These are phyloP conservation scores for Eretmocerus hayati DNA, from an alignment of 2,888 invertebrate genomes.

Conservation along the genomic window DNA sequence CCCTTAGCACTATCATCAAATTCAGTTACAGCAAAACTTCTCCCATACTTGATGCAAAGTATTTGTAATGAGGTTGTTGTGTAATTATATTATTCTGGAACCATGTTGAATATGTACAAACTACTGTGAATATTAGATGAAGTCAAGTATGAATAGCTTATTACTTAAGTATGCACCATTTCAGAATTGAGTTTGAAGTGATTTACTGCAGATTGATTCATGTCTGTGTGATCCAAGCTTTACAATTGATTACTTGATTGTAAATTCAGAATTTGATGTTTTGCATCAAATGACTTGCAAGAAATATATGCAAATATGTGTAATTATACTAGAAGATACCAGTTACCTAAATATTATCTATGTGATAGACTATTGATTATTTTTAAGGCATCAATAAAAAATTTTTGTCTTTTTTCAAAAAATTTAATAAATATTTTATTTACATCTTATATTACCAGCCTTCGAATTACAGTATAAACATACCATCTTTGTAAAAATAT, in stretches of 20 bases:
- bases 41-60: too few species aligned
- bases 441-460: slow-evolving; percentile 18
- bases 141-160: slow-evolving; percentile 4
- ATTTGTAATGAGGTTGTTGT: too few species aligned
- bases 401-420: background rate
- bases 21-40: too few species aligned
- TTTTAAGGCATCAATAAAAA: background rate
- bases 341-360: slow-evolving; percentile 17
- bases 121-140: slow-evolving; percentile 22
- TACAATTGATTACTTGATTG: too few species aligned
- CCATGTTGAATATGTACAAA: slow-evolving; percentile 23
- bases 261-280: too few species aligned
- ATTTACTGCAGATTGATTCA: too few species aligned
- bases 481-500: background rate
- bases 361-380: slow-evolving; percentile 2
- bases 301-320: slow-evolving; percentile 10
- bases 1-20: too few species aligned
- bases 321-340: slow-evolving; percentile 13
- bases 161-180: slow-evolving; percentile 5
- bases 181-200: background rate
- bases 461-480: slow-evolving; percentile 5
- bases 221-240: too few species aligned
- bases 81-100: slow-evolving; percentile 19
- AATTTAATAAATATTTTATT: slow-evolving; percentile 20
- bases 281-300: background rate